Percentiles rank a stretch among this genome's conserved stretches.
phyloP scores from a whole-genome alignment of 2,888 invertebrate genomes.

The Pecten maximus region DNA sequence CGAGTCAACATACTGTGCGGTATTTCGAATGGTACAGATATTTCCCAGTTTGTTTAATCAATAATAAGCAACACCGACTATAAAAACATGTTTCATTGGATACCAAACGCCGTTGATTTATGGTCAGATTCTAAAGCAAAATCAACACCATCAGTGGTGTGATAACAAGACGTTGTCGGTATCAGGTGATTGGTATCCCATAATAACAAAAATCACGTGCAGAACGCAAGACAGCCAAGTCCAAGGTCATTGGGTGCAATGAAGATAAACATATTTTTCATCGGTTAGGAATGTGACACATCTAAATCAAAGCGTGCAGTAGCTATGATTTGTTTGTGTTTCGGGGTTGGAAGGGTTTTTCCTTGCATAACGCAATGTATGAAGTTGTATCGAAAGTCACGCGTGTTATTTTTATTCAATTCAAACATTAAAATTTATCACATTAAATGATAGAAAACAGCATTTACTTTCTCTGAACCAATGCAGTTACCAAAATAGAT shows the following conservation, averaged over 20 bases:
- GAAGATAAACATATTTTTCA: not conserved
- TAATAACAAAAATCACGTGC: not conserved
- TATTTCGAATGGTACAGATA: conserved; percentile 16
- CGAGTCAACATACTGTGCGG: not conserved
- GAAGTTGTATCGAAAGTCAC: too few relatives aligned
- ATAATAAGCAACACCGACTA: not conserved
- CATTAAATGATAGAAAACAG: too few relatives aligned
- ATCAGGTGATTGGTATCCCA: conserved; percentile 11
- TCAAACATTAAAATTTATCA: too few relatives aligned
- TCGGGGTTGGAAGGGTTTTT: too few relatives aligned
- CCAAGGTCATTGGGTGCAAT: not conserved
- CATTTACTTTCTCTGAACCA: too few relatives aligned
- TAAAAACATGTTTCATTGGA: not conserved
- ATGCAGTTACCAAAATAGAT: too few relatives aligned
- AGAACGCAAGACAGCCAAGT: not conserved
- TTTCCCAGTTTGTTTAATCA: conserved; percentile 29
- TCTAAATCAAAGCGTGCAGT: too few relatives aligned
- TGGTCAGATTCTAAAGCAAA: not conserved
- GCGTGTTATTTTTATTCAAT: too few relatives aligned
- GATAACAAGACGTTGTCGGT: not conserved
- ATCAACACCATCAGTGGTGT: not conserved
- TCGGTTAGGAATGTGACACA: not conserved
- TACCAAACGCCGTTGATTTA: not conserved
- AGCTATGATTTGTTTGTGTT: too few relatives aligned
- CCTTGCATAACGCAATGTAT: too few relatives aligned